Evolutionary conservation across 2,113 vertebrate species (phyloP), one percentile per base, ranked within the genome.

Genomic region (Todiramphus chloris): DNA sequence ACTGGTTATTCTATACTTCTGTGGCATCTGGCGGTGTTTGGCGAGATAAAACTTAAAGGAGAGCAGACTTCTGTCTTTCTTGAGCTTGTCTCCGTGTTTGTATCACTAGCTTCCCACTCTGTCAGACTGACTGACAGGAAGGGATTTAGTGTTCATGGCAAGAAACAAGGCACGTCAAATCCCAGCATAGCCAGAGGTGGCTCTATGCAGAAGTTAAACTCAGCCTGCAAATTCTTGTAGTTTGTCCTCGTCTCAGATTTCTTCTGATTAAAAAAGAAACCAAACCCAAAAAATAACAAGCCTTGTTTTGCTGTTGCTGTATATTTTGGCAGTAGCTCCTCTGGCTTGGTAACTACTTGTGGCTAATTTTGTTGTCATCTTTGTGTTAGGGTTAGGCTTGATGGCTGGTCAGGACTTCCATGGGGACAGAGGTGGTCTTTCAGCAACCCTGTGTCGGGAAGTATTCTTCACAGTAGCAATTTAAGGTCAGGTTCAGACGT

Each of bases 71-170:
- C 51, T 70, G 1, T 79, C 91, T 93, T 62, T 87, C 67, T 30
- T 46, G 51, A 92, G 68, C 83, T 94, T 59, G 76, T 89, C 89
- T 90, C 37, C 70, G 39, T 90, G 83, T 89, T 92, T 87, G 69
- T 63, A n/a, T 83, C 91, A 67, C 37, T 56, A 94, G 64, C 56
- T 96, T 95, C 55, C 90, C 91, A 84, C 87, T 86, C 80, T 96
- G 93, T 78, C 94, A 95, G 74, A 56, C 63, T 95, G 95, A 96
- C 19, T 84, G 96, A 84, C 83, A 64, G 48, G 51, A 84, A 74
- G 30, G 88, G 64, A 50, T 90, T 73, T 14, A 37, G 68, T 51
- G 68, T n/a, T 73, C 79, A 85, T 11, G 70, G 64, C 59, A 70
- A 94, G 73, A 70, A 85, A 75, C 41, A 80, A 84, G 82, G 64